These are phyloP conservation scores for Erebia ligea DNA, from an alignment of 2,888 invertebrate species.

Conservation along the genomic window DNA sequence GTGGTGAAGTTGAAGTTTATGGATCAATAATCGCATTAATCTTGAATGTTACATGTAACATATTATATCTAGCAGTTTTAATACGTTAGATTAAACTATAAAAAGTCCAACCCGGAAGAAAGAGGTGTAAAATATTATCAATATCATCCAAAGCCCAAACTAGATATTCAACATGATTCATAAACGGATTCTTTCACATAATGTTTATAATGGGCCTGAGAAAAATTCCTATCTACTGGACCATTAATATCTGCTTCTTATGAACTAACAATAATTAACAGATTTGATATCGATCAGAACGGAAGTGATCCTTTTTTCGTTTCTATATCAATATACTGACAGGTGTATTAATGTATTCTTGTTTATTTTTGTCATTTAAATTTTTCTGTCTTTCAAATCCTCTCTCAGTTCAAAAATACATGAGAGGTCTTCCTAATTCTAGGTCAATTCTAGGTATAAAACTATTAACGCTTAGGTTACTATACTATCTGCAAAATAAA, in stretches of 20 bases:
- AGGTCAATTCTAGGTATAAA: too few species aligned
- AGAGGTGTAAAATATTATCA: not conserved
- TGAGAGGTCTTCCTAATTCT: too few species aligned
- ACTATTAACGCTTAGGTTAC: too few species aligned
- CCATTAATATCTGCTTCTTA: conserved; percentile 23
- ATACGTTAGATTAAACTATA: not conserved
- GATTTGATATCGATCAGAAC: conserved; percentile 25
- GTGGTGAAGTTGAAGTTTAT: too few species aligned
- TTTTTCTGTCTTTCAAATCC: too few species aligned
- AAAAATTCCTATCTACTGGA: conserved; percentile 12
- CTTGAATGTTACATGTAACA: too few species aligned
- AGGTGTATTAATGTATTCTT: not conserved
- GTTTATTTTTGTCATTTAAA: too few species aligned
- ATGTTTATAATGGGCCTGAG: not conserved
- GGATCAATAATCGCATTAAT: too few species aligned
- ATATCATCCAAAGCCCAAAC: conserved; percentile 7
- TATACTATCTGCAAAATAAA: too few species aligned
- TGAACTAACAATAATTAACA: conserved; percentile 20
- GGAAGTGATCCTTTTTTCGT: conserved; percentile 22
- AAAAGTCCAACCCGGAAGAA: not conserved
- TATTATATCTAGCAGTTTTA: too few species aligned
- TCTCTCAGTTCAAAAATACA: too few species aligned
- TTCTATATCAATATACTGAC: conserved; percentile 10
- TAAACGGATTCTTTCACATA: conserved; percentile 20
- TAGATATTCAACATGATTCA: conserved; percentile 10